A percentile compares a stretch with the other conserved stretches of the same genome.
Conservation (phyloP, 2,113 vertebrate genomes). For the Rousettus leschenaultii region DNA sequence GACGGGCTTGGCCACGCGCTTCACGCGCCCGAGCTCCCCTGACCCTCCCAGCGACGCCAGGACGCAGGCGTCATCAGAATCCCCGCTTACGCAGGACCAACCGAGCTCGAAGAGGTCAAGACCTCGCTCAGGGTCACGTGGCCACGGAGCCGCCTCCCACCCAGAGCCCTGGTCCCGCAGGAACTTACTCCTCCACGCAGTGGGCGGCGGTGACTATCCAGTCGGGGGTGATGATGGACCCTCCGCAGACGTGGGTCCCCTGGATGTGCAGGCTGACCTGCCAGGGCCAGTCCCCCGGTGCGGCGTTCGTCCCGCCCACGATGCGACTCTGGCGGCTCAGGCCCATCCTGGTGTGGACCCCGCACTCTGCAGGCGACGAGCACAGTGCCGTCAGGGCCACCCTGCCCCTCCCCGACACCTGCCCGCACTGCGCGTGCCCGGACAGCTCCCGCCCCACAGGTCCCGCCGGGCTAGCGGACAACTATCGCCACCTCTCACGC, state of each 20-base stretch:
- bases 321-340: constrained; percentile 79
- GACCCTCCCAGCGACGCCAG: rapidly evolving
- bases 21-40: rapidly evolving
- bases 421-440: rapidly evolving
- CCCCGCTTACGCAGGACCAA: not conserved
- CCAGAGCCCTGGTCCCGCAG: not conserved
- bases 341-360: constrained; percentile 41
- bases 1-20: rapidly evolving
- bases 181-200: constrained; percentile 91
- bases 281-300: constrained; percentile 92
- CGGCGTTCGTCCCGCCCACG: constrained; percentile 87
- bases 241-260: constrained; percentile 89
- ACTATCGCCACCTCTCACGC: rapidly evolving
- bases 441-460: not conserved
- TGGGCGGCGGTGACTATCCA: constrained; percentile 97
- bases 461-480: not conserved
- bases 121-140: rapidly evolving
- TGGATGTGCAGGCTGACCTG: constrained; percentile 92
- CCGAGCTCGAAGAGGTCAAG: not conserved
- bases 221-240: constrained; percentile 87
- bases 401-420: not conserved
- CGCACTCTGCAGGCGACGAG: constrained; percentile 84
- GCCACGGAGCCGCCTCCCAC: not conserved
- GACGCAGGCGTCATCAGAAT: rapidly evolving
- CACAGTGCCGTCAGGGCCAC: not conserved